phyloP scores from a whole-genome alignment of 2,797 vertebrate genomes.

The Dallia pectoralis region DNA sequence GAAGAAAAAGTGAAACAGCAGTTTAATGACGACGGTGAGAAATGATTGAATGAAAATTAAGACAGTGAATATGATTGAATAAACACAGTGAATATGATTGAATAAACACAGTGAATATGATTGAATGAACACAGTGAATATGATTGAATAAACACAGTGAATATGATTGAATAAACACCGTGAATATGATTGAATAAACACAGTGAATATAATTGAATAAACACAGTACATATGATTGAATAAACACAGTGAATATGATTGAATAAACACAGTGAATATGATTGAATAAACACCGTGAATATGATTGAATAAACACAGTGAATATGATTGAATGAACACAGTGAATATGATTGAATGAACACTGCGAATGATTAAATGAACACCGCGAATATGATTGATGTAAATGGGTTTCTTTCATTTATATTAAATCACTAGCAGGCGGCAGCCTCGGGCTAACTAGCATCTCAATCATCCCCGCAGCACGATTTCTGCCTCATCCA shows the following conservation, averaged over 20 bases:
- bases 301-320: too few species aligned
- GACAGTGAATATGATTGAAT: slow-evolving; percentile 29
- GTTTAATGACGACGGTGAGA: not conserved
- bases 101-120: slow-evolving; percentile 33
- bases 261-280: too few species aligned
- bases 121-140: slow-evolving; percentile 33
- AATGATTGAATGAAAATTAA: slow-evolving; percentile 24
- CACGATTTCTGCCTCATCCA: not conserved
- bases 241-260: too few species aligned
- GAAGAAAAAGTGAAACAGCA: slow-evolving; percentile 13
- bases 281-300: too few species aligned
- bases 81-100: slow-evolving; percentile 26
- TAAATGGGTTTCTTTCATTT: slow-evolving; percentile 37
- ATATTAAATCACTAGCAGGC: not conserved
- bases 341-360: not conserved
- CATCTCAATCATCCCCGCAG: slow-evolving; percentile 13
- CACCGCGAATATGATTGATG: slow-evolving; percentile 22
- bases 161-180: slow-evolving; percentile 26
- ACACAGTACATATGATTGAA: slow-evolving; percentile 26
- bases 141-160: slow-evolving; percentile 31
- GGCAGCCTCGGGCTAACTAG: not conserved
- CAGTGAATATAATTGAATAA: slow-evolving; percentile 32
- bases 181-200: slow-evolving; percentile 31
- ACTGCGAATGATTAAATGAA: too few species aligned
- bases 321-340: not conserved